Evolutionary conservation across 2,113 vertebrate genomes (phyloP).

Genomic region (Dermatemys mawii): DNA sequence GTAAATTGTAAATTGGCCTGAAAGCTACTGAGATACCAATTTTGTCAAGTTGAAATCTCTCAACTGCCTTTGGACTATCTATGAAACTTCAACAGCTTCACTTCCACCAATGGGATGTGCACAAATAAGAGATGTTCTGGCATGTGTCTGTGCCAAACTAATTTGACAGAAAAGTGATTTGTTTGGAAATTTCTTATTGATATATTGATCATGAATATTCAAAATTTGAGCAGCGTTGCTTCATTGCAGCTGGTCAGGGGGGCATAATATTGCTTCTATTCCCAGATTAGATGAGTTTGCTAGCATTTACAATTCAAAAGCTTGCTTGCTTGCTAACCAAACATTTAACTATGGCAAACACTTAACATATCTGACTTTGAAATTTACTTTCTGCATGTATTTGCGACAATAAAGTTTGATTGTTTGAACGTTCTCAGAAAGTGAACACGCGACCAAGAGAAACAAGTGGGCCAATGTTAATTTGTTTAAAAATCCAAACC

Average conservation of each 20-base stretch:
- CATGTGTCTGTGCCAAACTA: neutral
- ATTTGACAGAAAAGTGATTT: neutral
- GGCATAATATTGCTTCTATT: neutral
- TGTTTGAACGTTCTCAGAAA: neutral
- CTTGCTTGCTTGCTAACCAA: neutral
- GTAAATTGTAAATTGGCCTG: slow-evolving; percentile 50
- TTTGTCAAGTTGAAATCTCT: slow-evolving; percentile 9
- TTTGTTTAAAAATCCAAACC: neutral
- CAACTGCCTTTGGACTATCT: neutral
- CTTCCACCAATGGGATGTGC: neutral
- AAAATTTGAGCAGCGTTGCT: neutral
- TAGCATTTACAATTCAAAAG: neutral
- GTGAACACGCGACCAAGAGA: neutral
- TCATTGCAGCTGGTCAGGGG: neutral
- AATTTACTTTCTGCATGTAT: neutral
- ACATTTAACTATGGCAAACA: neutral
- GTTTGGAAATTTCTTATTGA: neutral
- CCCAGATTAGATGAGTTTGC: neutral
- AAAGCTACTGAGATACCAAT: slow-evolving; percentile 20
- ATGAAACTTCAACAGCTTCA: neutral
- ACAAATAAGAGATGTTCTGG: neutral
- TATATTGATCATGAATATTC: neutral
- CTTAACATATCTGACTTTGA: neutral
- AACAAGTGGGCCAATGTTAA: neutral
- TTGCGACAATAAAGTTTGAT: neutral